Base-by-base conservation (phyloP, 2,888 invertebrate genomes). In the Drosophila longiperda region DNA sequence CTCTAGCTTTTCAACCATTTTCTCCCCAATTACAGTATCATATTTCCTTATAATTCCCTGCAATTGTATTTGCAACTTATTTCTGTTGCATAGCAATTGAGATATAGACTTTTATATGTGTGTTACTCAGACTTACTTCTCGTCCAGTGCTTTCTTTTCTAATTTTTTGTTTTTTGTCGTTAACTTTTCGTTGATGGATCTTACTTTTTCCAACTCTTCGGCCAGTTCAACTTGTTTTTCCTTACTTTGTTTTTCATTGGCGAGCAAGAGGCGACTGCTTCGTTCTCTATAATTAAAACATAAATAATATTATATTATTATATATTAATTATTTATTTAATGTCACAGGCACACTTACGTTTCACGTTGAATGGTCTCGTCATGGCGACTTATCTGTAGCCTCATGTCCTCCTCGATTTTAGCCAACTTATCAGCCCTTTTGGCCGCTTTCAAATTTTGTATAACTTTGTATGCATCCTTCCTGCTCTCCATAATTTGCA, bases 21-120 rank as follows among this genome's bases (percentile, higher is more conserved):
- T 91, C 6, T 92, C 92, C 3, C 87, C 84, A 64, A 93, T 91
- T 36, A 84, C 83, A 40, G 80, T 75, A 60, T 93, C 93, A 62
- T 91, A 93, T 75, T 91, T 93, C 17, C 83, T 90, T 1, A 93
- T 73, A 12, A 92, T 71, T 3, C 78, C 73, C 64, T 91, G 83
- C 0, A 93, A 76, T 66, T 92, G 92, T 12, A 91, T 53, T 15
- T 91, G 67, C 1, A 91, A 73, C 64, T 91, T 92, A 65, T 90
- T 91, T 79, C 93, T 93, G 48, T 5, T 8, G 7, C 15, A 49
- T 0, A 49, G 29, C 9, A 32, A 15, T 12, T 15, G 1, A 29
- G 17, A 1, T 2, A 26, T 29, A 3, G 26, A 1, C 1, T 12
- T 29, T 29, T 8, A n/a, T 8, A 26, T 26, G 11, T 17, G 15